Conservation (phyloP, 2,113 vertebrate species). For the Forbesichthys papilliferus region DNA sequence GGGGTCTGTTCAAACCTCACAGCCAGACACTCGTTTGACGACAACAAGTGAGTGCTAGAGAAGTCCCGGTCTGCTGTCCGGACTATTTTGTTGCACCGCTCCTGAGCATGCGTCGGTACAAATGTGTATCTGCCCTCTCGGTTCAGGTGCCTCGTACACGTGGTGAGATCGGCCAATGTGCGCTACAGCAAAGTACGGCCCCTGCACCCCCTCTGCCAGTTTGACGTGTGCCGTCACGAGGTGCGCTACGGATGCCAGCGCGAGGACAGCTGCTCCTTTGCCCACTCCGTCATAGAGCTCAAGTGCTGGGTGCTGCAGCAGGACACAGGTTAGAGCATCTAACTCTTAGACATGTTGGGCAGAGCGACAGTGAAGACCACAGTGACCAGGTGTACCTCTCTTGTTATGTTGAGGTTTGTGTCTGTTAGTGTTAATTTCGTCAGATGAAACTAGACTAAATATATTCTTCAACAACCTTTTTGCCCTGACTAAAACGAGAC, state of each 20-base stretch:
- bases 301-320: conserved; percentile 98
- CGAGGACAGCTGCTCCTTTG: conserved; percentile 97
- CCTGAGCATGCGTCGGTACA: not conserved
- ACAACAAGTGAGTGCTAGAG: conserved; percentile 89
- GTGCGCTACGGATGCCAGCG: conserved; percentile 95
- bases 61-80: not conserved
- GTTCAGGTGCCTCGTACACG: conserved; percentile 95
- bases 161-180: conserved; percentile 91
- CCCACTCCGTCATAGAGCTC: conserved; percentile 96
- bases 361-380: not conserved
- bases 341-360: not conserved
- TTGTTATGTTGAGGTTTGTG: no score
- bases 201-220: conserved; percentile 95
- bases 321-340: conserved; percentile 81
- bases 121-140: not conserved
- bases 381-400: not conserved
- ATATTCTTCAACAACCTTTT: no score
- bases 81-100: not conserved
- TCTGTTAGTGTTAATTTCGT: no score
- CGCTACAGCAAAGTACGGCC: conserved; percentile 97
- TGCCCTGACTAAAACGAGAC: no score
- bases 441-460: no score
- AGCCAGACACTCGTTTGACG: conserved; percentile 92
- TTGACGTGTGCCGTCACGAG: conserved; percentile 94
- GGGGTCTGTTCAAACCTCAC: conserved; percentile 95